Conservation (phyloP, 1,140 invertebrate genomes). For the Branchinecta lynchi region DNA sequence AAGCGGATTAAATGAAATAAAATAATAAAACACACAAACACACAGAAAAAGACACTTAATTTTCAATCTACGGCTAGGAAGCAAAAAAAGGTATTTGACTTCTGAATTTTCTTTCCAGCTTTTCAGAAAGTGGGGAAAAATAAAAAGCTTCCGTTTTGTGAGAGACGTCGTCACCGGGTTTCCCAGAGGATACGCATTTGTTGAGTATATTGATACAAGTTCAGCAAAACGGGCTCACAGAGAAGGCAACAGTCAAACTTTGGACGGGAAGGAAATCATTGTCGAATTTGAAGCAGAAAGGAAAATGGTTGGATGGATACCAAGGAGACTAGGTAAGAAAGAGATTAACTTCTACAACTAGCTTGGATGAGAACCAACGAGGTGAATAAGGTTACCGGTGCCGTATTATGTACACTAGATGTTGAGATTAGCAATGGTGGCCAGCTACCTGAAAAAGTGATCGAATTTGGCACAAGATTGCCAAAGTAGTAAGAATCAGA, state of each 20-base stretch:
- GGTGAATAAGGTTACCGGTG: too few relatives aligned
- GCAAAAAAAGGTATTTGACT: too few relatives aligned
- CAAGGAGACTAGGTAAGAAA: constrained; percentile 48
- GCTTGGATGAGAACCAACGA: not conserved
- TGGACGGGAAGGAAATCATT: constrained; percentile 44
- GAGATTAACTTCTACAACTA: constrained; percentile 1
- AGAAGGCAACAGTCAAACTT: constrained; percentile 43
- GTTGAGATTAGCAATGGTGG: too few relatives aligned
- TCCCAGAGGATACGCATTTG: constrained; percentile 67
- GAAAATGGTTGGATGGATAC: constrained; percentile 57
- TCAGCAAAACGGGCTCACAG: constrained; percentile 44
- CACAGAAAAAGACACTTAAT: too few relatives aligned
- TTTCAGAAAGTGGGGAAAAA: constrained; percentile 49
- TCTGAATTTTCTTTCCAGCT: constrained; percentile 30
- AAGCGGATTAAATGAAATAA: too few relatives aligned
- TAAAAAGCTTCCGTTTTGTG: constrained; percentile 50
- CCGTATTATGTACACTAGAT: too few relatives aligned
- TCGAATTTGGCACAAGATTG: too few relatives aligned
- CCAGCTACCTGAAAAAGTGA: too few relatives aligned
- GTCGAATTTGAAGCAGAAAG: constrained; percentile 41
- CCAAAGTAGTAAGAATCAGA: too few relatives aligned
- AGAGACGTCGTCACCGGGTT: constrained; percentile 64
- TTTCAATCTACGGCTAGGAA: too few relatives aligned
- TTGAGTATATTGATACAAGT: constrained; percentile 52
- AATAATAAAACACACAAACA: too few relatives aligned